Evolutionary conservation across 2,113 vertebrate species (phyloP), one percentile per base, ranked within the genome.

Genomic region (Ceuthmochares aereus): DNA sequence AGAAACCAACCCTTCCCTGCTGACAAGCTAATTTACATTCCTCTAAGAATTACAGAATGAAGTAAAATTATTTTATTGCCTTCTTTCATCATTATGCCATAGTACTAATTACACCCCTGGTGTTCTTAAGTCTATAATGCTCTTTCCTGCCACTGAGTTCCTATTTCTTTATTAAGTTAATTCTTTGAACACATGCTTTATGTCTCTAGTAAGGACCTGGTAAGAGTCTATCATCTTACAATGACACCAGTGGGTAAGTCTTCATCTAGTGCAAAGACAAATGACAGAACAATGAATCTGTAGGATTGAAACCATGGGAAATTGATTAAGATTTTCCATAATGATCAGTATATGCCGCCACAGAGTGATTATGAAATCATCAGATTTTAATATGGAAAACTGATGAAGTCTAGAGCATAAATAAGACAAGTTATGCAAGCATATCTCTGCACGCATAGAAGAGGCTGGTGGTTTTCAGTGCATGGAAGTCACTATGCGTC

Each of bases 141-240:
- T 92, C 59, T 93, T 93, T 95, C 52, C 82, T 94, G 75, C 69
- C 63, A 60, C 11, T 15, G 36, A 93, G 67, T 88, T 94, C 23
- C 52, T 88, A 90, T 95, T 92, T 96, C 91, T 92, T 93, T 93
- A 94, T 94, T 96, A 94, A 94, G 84, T 63, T 86, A 72, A 75
- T 92, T 90, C 68, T 88, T 91, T 90, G 74, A 96, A 75, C 47
- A 67, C 52, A 74, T 67, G 22, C 34, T 95, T 96, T 90, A 78
- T 93, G 63, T 23, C 74, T 80, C 63, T 69, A 63, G 75, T 76
- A 91, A 86, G 91, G 82, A 58, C 47, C 56, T 59, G 18, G 77
- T 77, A 93, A 64, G 25, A 87, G 89, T 76, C 58, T 76, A 14
- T 91, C 70, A 66, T 90, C 25, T 87, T 70, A 37, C 55, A 89